Evolutionary conservation across 64 coral and sea anemone species (phyloP).

Genomic region (Montipora sp.): DNA sequence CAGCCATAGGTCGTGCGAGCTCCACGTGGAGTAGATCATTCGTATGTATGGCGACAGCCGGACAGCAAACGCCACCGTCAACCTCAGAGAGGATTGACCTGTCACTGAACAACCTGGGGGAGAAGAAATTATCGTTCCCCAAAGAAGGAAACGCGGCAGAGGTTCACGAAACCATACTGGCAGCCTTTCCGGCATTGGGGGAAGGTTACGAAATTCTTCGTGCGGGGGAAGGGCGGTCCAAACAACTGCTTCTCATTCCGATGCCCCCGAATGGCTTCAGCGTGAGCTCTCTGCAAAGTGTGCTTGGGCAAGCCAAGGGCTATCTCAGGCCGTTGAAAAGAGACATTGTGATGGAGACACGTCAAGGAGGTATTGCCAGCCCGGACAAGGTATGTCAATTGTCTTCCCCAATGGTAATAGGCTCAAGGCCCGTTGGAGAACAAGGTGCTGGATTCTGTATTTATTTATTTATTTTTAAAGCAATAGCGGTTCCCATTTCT

Average conservation of each 20-base stretch:
- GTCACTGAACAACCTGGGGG: not conserved
- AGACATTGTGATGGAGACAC: not conserved
- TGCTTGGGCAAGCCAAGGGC: slow-evolving; percentile 36
- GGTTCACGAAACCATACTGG: not conserved
- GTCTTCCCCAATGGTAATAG: not conserved
- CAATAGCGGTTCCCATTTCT: no score
- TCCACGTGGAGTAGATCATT: not conserved
- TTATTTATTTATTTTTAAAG: no score
- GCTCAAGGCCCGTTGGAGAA: no score
- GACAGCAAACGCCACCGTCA: not conserved
- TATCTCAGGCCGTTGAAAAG: slow-evolving; percentile 18
- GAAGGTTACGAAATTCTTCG: not conserved
- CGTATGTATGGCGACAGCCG: not conserved
- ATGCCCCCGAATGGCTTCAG: slow-evolving; percentile 19
- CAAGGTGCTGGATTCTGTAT: no score
- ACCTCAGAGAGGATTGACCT: slow-evolving; percentile 21
- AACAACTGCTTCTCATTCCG: not conserved
- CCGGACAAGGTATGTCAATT: not conserved
- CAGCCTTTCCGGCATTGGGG: not conserved
- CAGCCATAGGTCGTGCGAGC: not conserved
- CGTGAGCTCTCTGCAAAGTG: slow-evolving; percentile 1
- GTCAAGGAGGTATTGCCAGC: not conserved
- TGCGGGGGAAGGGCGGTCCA: not conserved
- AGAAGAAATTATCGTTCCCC: slow-evolving; percentile 13
- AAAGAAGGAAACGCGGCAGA: slow-evolving; percentile 9